Percentiles rank a stretch among this genome's conserved stretches.
Evolutionary conservation across 1,140 invertebrate genomes (phyloP).

Genomic region (Onthophagus taurus): DNA sequence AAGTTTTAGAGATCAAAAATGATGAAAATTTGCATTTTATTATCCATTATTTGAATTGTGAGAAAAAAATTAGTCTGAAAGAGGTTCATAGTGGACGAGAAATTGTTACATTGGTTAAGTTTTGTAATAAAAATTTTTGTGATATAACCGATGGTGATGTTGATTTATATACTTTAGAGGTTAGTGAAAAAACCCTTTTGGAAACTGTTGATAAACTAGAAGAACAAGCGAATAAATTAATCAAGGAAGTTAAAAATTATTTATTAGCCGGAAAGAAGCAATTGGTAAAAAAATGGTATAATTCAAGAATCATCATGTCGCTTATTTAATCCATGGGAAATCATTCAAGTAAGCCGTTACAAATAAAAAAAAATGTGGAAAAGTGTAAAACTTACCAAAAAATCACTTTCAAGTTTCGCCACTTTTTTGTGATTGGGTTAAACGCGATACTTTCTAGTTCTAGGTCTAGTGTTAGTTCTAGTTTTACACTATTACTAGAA

Average conservation of each 20-base stretch:
- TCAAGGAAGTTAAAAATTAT: constrained; percentile 33
- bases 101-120: constrained; percentile 24
- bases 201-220: constrained; percentile 35
- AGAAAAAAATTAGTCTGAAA: constrained; percentile 20
- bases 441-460: too few relatives aligned
- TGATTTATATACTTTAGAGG: constrained; percentile 31
- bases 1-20: constrained; percentile 18
- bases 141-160: constrained; percentile 32
- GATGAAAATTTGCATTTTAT: constrained; percentile 26
- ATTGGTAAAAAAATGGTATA: too few relatives aligned
- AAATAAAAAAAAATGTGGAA: too few relatives aligned
- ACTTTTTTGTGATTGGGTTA: too few relatives aligned
- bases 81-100: neutral
- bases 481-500: too few relatives aligned
- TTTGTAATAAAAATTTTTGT: constrained; percentile 20
- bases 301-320: too few relatives aligned
- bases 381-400: too few relatives aligned
- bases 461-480: too few relatives aligned
- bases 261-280: constrained; percentile 33
- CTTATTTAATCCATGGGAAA: too few relatives aligned
- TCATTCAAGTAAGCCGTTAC: too few relatives aligned
- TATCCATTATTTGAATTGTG: constrained; percentile 23
- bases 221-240: constrained; percentile 27
- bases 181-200: constrained; percentile 33
- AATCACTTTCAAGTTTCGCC: too few relatives aligned